A percentile compares a stretch with the other conserved stretches of the same genome.
These are phyloP conservation scores for Aporophyla nigra DNA, from an alignment of 2,888 invertebrate genomes.

Conservation along the genomic window DNA sequence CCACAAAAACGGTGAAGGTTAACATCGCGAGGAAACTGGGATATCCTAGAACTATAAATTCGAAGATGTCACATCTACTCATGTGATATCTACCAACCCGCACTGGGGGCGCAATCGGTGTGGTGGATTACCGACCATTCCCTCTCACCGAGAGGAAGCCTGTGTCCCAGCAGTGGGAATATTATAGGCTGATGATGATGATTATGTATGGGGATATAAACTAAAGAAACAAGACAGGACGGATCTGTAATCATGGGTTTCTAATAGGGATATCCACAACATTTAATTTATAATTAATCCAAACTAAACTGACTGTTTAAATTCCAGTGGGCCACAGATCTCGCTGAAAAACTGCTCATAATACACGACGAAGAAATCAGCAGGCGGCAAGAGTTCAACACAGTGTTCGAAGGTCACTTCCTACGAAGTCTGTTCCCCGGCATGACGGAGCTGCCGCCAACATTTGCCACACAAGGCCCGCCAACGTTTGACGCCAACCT, in stretches of 20 bases:
- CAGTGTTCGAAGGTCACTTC: slow-evolving; percentile 95
- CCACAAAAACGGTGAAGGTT: no score
- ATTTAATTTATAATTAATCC: background rate
- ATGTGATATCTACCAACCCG: no score
- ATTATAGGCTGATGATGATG: no score
- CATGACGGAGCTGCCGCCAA: slow-evolving; percentile 95
- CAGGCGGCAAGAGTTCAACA: slow-evolving; percentile 94
- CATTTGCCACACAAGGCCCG: slow-evolving; percentile 96
- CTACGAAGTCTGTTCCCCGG: slow-evolving; percentile 97
- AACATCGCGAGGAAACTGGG: no score
- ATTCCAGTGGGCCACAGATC: slow-evolving; percentile 95
- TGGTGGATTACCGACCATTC: no score
- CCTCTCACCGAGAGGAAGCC: no score
- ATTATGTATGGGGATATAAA: no score
- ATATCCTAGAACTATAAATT: no score
- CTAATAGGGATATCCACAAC: background rate
- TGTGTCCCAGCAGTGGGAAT: no score
- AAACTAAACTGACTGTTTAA: background rate
- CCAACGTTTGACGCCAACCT: slow-evolving; percentile 94
- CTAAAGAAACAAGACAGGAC: no score
- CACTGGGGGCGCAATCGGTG: no score
- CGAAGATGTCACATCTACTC: no score
- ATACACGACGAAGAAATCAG: slow-evolving; percentile 96
- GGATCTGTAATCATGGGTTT: background rate
- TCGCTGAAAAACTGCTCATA: slow-evolving; percentile 94